Evolutionary conservation across 2,113 vertebrate species (phyloP), one percentile per base, ranked within the genome.

Genomic region (Seriola dumerili): DNA sequence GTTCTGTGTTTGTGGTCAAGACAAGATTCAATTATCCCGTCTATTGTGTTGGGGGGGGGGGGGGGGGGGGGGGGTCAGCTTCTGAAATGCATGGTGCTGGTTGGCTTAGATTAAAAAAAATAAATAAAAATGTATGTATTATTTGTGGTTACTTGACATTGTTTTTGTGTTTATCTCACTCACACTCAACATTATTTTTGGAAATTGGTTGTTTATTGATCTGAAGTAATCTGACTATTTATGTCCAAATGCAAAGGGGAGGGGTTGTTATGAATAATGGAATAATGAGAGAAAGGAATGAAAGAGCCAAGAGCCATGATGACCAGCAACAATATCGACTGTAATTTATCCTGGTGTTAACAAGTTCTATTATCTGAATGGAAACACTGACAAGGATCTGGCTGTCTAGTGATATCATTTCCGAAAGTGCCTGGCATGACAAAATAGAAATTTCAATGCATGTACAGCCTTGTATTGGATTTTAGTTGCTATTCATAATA

Each of bases 401-500:
- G 5, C 8, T 54, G 36, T 40, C 19, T 0, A 16, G 38, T 44
- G 25, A 78, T 75, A 65, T 82, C 2, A 73, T 84, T 84, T 76
- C 8, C 14, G 16, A 17, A 12, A 64, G 40, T 32, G 66, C 44
- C 61, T 65, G 23, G 32, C 42, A 77, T 38, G 40, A 77, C 46
- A 59, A 83, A 67, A 87, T 70, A 72, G 0, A 74, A 44, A 73
- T 71, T 54, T 70, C 68, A 67, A 2, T 81, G 54, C n/a, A 62
- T 88, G 61, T 21, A 67, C 10, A 46, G 10, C 21, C 55, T 76
- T 70, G 59, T 48, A 67, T 12, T 72, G 34, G 38, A 44, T 77
- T 34, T 62, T 32, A n/a, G 81, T 84, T 76, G 16, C 46, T 76
- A 84, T 82, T 81, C 50, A 87, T 29, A 29, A 29, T 29, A 29